Percentiles rank a stretch among this genome's conserved stretches.
phyloP scores from a whole-genome alignment of 1,140 invertebrate genomes.

The Macrobrachium rosenbergii region DNA sequence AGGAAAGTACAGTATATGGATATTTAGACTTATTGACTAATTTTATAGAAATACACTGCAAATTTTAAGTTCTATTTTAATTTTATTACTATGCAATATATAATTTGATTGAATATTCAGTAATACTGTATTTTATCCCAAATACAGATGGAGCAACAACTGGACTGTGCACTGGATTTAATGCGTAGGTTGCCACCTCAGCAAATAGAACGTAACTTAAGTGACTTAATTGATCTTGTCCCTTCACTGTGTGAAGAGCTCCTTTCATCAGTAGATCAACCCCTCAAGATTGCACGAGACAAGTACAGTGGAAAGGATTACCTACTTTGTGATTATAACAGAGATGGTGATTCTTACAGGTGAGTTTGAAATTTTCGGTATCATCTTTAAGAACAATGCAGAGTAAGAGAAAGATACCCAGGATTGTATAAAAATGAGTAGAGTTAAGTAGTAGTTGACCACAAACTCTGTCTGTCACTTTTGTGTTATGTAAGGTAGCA shows the following conservation, averaged over 20 bases:
- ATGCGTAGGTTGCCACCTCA: slow-evolving; percentile 99
- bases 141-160: slow-evolving; percentile 89
- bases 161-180: slow-evolving; percentile 98
- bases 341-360: slow-evolving; percentile 99
- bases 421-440: neutral
- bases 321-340: slow-evolving; percentile 98
- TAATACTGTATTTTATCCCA: neutral
- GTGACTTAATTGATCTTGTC: slow-evolving; percentile 96
- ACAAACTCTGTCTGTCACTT: no score
- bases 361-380: slow-evolving; percentile 68
- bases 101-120: neutral
- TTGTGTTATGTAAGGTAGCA: no score
- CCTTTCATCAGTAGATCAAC: slow-evolving; percentile 97
- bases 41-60: no score
- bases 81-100: no score
- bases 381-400: neutral
- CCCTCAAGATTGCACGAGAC: slow-evolving; percentile 97
- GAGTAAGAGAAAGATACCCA: no score
- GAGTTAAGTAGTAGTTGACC: neutral
- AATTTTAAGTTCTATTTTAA: no score
- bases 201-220: slow-evolving; percentile 98
- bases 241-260: slow-evolving; percentile 97
- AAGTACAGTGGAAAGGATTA: slow-evolving; percentile 96
- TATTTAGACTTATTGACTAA: no score
- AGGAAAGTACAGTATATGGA: no score